phyloP scores from a whole-genome alignment of 2,797 vertebrate genomes.

The Hydrocynus forskahlii region DNA sequence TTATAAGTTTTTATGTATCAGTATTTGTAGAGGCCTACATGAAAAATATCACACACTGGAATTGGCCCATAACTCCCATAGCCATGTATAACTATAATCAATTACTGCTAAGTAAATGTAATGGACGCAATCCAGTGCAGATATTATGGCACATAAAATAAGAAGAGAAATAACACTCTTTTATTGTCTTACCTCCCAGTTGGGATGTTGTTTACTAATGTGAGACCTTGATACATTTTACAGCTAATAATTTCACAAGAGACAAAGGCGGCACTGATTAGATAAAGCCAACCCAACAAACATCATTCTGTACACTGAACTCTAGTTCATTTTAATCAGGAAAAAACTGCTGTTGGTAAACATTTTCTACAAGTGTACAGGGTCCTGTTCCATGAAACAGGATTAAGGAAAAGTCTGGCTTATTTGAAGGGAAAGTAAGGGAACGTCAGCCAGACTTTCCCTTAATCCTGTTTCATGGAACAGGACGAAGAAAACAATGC shows the following conservation, averaged over 20 bases:
- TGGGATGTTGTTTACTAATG: slow-evolving; percentile 23
- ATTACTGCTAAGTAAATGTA: no score
- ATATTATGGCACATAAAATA: slow-evolving; percentile 5
- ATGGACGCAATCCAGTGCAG: neutral
- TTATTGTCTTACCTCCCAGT: slow-evolving; percentile 37
- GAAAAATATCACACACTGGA: no score
- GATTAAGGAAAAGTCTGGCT: no score
- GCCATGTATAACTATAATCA: no score
- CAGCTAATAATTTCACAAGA: slow-evolving; percentile 46
- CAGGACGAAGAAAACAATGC: neutral
- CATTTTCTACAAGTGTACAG: neutral
- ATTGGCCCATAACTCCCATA: no score
- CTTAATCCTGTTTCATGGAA: no score
- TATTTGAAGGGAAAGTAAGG: no score
- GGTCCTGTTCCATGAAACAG: no score
- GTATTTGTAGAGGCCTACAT: no score
- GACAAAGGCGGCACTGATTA: slow-evolving; percentile 17
- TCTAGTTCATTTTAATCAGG: neutral
- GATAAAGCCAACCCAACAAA: slow-evolving; percentile 45
- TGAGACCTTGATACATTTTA: slow-evolving; percentile 42
- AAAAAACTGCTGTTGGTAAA: neutral
- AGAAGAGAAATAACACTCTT: slow-evolving; percentile 21
- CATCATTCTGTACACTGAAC: neutral
- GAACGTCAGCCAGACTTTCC: no score
- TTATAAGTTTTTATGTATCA: no score